Base-by-base conservation (phyloP, 2,888 invertebrate species). In the Acanthosoma haemorrhoidale region DNA sequence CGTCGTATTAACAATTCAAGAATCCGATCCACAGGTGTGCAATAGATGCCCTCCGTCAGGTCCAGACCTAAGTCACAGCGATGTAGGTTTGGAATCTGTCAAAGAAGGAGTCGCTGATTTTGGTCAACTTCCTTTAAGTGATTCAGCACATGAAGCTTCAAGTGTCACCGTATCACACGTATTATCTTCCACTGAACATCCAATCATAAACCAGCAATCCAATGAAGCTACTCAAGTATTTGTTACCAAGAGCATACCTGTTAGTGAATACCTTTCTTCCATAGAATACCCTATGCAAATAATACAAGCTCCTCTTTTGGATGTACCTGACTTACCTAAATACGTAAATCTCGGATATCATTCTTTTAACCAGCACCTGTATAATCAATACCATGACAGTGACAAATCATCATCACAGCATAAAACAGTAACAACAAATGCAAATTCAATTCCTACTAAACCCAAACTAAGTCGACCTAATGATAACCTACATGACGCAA, bases 241-340 rank as follows among this genome's bases (percentile, higher is more conserved):
- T 76, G 80, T 88, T 21, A 79, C 85, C 59, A 85, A 87, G 76
- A 89, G 89, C 77, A 82, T 90, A 66, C 86, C 87, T 43, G 76
- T 90, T 5, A 86, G 85, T 3, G 87, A 89, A 77, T 89, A 84
- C 76, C 82, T 88, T 1, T 87, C 89, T 43, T 87, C 88, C 1
- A 82, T 90, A 43, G 88, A 89, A 75, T 88, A 89, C 78, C 88
- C 90, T 9, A 84, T 88, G 43, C 87, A 88, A 74, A 83, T 87
- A 68, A 84, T 89, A 70, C 86, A 89, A 76, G 86, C 91, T 15
- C 87, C 88, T 16, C 76, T 87, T n/a, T 82, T 87, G 68, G 88
- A 88, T 76, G 80, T 88, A 43, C 82, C 83, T 66, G 77, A 80
- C 15, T 69, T 74, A 21, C 72, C 71, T 36, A 74, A 74, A 51